Evolutionary conservation across 2,113 vertebrate genomes (phyloP).

Genomic region (Cephalopholis sonnerati): DNA sequence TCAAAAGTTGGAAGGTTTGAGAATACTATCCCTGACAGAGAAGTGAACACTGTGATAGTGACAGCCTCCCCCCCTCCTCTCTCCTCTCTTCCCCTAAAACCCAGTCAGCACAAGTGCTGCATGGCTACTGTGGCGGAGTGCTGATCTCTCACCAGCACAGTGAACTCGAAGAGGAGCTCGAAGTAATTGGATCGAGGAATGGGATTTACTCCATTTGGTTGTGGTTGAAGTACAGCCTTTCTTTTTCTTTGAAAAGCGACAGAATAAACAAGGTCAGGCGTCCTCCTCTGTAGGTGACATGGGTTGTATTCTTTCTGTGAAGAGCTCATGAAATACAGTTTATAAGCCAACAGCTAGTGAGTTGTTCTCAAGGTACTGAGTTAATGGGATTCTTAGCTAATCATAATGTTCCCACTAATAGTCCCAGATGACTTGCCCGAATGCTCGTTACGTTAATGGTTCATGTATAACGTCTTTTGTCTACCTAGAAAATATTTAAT

Average conservation of each 20-base stretch:
- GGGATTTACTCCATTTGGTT: conserved; percentile 58
- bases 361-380: conserved; percentile 60
- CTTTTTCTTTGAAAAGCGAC: conserved; percentile 21
- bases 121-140: conserved; percentile 29
- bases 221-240: conserved; percentile 45
- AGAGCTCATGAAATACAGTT: conserved; percentile 47
- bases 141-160: conserved; percentile 59
- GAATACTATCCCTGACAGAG: conserved; percentile 38
- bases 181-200: conserved; percentile 63
- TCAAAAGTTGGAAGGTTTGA: conserved; percentile 56
- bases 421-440: conserved; percentile 66
- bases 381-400: conserved; percentile 75
- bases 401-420: conserved; percentile 71
- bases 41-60: conserved; percentile 40
- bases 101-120: conserved; percentile 52
- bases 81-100: conserved; percentile 26
- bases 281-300: conserved; percentile 17
- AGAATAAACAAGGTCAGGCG: conserved; percentile 59
- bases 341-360: conserved; percentile 38
- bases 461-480: conserved; percentile 56
- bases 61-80: not conserved
- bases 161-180: conserved; percentile 57
- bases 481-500: conserved; percentile 49
- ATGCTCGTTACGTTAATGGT: conserved; percentile 73
- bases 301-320: conserved; percentile 14